A percentile compares a stretch with the other conserved stretches of the same genome.
phyloP scores from a whole-genome alignment of 2,797 vertebrate genomes.

The Strix occidentalis region DNA sequence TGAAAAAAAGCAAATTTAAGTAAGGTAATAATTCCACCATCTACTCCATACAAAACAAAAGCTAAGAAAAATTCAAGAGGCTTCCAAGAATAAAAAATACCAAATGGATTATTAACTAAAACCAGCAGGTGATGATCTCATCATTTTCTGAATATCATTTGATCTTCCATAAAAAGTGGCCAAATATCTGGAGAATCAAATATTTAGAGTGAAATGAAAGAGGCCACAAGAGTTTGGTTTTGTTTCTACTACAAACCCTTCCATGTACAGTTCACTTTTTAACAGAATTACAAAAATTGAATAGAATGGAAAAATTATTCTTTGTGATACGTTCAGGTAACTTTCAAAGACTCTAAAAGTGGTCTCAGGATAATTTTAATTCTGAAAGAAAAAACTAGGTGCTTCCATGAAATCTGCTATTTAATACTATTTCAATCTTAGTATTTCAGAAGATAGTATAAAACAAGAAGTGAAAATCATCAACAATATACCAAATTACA shows the following conservation, averaged over 20 bases:
- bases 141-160: background rate
- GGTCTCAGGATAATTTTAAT: background rate
- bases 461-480: background rate
- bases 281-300: background rate
- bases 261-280: background rate
- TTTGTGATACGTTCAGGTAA: background rate
- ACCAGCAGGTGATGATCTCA: background rate
- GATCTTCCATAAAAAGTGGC: background rate
- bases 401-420: background rate
- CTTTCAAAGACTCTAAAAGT: background rate
- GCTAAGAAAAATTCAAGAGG: background rate
- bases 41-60: background rate
- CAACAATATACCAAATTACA: background rate
- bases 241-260: background rate
- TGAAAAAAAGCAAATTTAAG: background rate
- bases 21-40: background rate
- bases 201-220: background rate
- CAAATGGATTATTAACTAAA: background rate
- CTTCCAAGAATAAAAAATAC: background rate
- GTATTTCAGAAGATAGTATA: background rate
- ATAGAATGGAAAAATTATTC: background rate
- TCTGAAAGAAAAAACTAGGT: background rate
- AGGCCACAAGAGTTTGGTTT: background rate
- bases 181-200: background rate
- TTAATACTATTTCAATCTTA: background rate